Evolutionary conservation across 2,113 vertebrate genomes (phyloP).

Genomic region (Caloenas nicobarica): DNA sequence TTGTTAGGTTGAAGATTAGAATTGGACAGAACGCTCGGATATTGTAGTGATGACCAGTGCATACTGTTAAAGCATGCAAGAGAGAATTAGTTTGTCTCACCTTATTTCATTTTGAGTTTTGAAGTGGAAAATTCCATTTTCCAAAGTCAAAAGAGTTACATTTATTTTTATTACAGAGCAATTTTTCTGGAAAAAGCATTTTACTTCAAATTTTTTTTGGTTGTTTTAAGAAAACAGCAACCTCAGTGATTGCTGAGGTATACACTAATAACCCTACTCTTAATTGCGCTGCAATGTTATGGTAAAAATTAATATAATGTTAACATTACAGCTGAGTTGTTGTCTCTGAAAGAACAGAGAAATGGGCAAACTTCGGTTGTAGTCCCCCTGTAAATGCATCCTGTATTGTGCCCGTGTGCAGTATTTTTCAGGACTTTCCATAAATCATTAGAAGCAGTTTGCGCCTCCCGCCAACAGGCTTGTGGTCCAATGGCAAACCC

Average conservation of each 20-base stretch:
- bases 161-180: background rate
- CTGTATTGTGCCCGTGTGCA: background rate
- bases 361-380: background rate
- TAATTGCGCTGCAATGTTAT: background rate
- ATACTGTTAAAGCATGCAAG: background rate
- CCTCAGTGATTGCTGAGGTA: background rate
- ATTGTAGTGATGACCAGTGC: background rate
- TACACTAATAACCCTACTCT: background rate
- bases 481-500: background rate
- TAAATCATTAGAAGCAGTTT: background rate
- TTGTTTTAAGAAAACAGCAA: background rate
- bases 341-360: background rate
- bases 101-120: background rate
- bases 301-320: background rate
- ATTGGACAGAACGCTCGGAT: background rate
- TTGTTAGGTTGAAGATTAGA: background rate
- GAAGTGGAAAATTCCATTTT: background rate
- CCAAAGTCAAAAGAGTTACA: background rate
- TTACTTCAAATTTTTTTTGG: background rate
- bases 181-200: background rate
- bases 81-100: background rate
- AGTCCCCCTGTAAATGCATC: background rate
- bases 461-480: background rate
- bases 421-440: background rate
- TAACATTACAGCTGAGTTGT: background rate